Conservation (phyloP, 2,113 vertebrate genomes). For the Indicator maculatus region DNA sequence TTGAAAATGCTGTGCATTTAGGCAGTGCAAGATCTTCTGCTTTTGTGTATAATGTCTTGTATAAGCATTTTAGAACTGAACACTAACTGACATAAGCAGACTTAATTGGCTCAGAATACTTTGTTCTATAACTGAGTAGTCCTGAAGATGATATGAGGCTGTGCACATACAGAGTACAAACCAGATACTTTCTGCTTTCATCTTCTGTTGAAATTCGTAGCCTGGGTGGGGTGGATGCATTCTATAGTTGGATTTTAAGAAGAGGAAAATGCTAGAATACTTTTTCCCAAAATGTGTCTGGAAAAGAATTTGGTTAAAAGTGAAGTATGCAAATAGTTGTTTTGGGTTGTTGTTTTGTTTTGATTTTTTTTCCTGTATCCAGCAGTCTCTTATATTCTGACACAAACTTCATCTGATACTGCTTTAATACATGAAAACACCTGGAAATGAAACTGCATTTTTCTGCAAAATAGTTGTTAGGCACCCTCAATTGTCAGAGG, state of each 20-base stretch:
- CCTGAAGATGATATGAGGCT: neutral
- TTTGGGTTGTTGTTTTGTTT: too few species aligned
- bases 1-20: neutral
- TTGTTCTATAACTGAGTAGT: neutral
- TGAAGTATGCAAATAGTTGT: neutral
- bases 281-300: neutral
- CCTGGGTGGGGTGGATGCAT: neutral
- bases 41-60: neutral
- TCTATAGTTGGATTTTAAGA: neutral
- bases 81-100: neutral
- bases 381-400: neutral
- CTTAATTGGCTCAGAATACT: neutral
- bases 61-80: neutral
- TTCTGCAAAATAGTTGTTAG: neutral
- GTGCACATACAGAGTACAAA: neutral
- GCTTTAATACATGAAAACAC: neutral
- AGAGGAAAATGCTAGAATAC: neutral
- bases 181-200: neutral
- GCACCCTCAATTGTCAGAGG: neutral
- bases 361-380: neutral
- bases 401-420: neutral
- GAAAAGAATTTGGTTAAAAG: neutral
- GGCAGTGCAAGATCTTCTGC: neutral
- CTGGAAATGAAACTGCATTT: neutral
- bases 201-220: neutral